Evolutionary conservation across 1,140 invertebrate genomes (phyloP), one percentile per base, ranked within the genome.

Genomic region (Asbolus verrucosus): DNA sequence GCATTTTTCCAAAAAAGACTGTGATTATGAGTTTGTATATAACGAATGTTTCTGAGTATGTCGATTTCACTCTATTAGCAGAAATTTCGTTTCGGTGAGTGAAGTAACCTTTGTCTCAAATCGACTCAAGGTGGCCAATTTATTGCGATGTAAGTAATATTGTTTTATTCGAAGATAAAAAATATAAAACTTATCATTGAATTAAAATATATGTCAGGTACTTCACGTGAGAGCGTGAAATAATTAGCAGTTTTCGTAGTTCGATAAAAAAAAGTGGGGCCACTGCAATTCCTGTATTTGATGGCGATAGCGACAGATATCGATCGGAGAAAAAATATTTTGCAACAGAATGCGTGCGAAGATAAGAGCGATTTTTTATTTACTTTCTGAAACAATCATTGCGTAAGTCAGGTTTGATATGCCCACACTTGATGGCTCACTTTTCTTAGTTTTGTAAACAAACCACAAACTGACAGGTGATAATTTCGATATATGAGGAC

Each of bases 321-420:
- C 5, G 11, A 36, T 36, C 33, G 33, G 8, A 36, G n/a, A 36
- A 36, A 36, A 6, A 36, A 36, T n/a, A 36, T 36, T 36, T 6
- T 36, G 33, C 33, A 36, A 36, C n/a, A 4, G 2, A 36, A 14
- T 15, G 3, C 46, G 8, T 54, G 21, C 27, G 27, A 54, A 54
- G 18, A 31, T 36, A 36, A 36, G 11, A 27, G 14, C 13, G 18
- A 11, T 27, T 27, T n/a, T n/a, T 27, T 54, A 27, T 54, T 11
- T 36, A 36, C 33, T n/a, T n/a, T n/a, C n/a, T 30, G 27, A 54
- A 54, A 27, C 11, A 54, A 54, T 27, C 11, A 54, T 36, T 36
- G 11, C 33, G 33, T 36, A 36, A 36, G 33, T 8, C n/a, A n/a
- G n/a, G n/a, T n/a, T n/a, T n/a, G n/a, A 30, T 30, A 5, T 30